Evolutionary conservation across 2,113 vertebrate genomes (phyloP).

Genomic region (Nothobranchius kuhntae): DNA sequence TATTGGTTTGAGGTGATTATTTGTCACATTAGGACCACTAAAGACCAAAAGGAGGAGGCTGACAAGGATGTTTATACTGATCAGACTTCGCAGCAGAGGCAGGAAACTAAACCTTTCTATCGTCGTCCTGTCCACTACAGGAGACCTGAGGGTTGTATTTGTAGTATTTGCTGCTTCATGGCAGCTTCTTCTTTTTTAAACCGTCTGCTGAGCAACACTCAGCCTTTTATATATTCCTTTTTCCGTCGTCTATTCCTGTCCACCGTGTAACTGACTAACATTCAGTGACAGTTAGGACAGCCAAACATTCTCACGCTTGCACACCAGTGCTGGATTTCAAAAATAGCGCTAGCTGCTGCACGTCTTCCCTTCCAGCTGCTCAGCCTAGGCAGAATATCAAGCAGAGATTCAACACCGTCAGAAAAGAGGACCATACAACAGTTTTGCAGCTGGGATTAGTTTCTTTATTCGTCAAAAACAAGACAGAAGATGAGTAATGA

Average conservation of each 20-base stretch:
- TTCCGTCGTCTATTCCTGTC: slow-evolving; percentile 22
- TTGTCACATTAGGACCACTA: slow-evolving; percentile 34
- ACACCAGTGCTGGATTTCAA: slow-evolving; percentile 55
- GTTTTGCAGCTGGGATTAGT: slow-evolving; percentile 37
- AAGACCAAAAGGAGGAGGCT: neutral
- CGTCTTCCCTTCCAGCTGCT: slow-evolving; percentile 43
- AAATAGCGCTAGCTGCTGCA: slow-evolving; percentile 49
- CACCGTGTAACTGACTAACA: slow-evolving; percentile 54
- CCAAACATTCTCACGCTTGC: slow-evolving; percentile 56
- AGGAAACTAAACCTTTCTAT: too few species aligned
- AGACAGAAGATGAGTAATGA: slow-evolving; percentile 48
- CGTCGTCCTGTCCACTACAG: slow-evolving; percentile 27
- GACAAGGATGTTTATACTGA: neutral
- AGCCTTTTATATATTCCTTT: neutral
- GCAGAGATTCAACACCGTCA: slow-evolving; percentile 52
- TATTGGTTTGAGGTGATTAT: slow-evolving; percentile 18
- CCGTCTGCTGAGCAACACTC: neutral
- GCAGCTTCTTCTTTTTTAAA: slow-evolving; percentile 14
- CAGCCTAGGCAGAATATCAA: slow-evolving; percentile 62
- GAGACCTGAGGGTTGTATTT: slow-evolving; percentile 22
- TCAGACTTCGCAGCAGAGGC: too few species aligned
- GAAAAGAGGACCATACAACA: slow-evolving; percentile 60
- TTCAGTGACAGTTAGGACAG: slow-evolving; percentile 56
- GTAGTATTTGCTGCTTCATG: neutral
- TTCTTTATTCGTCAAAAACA: slow-evolving; percentile 62